Percentiles rank a stretch among this genome's conserved stretches.
phyloP scores from a whole-genome alignment of 2,888 invertebrate genomes.

The Xestia rhomboidea region DNA sequence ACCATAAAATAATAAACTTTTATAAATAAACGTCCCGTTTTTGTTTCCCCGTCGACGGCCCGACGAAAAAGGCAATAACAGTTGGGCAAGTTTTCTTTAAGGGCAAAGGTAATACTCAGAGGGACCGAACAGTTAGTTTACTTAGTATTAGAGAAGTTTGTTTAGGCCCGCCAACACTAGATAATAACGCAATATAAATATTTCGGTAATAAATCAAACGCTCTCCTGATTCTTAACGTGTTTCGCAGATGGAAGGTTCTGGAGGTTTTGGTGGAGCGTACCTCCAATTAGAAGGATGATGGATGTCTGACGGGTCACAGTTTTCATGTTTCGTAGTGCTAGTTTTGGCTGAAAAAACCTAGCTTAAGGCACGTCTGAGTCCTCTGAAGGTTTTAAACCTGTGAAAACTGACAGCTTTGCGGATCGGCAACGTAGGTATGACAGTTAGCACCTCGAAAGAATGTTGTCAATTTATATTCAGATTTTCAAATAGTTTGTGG shows the following conservation, averaged over 20 bases:
- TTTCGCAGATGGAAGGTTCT: constrained; percentile 29
- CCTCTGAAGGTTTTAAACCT: constrained; percentile 11
- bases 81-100: constrained; percentile 81
- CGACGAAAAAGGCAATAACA: constrained; percentile 81
- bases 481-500: neutral
- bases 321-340: constrained; percentile 10
- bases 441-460: neutral
- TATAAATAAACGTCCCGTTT: constrained; percentile 51
- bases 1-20: constrained; percentile 59
- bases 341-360: constrained; percentile 13
- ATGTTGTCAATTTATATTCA: neutral
- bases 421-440: neutral
- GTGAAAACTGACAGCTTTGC: constrained; percentile 24
- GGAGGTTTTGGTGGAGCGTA: constrained; percentile 15
- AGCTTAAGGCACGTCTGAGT: constrained; percentile 24
- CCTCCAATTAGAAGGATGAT: constrained; percentile 52
- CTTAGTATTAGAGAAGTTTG: constrained; percentile 86
- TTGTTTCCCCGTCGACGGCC: constrained; percentile 72
- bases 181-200: constrained; percentile 86
- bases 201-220: constrained; percentile 79
- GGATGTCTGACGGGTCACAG: constrained; percentile 31
- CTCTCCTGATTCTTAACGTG: constrained; percentile 25
- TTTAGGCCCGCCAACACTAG: constrained; percentile 82
- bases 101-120: constrained; percentile 83
- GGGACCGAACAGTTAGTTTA: constrained; percentile 83